phyloP scores from a whole-genome alignment of 2,113 vertebrate species.

The Podarcis raffonei region DNA sequence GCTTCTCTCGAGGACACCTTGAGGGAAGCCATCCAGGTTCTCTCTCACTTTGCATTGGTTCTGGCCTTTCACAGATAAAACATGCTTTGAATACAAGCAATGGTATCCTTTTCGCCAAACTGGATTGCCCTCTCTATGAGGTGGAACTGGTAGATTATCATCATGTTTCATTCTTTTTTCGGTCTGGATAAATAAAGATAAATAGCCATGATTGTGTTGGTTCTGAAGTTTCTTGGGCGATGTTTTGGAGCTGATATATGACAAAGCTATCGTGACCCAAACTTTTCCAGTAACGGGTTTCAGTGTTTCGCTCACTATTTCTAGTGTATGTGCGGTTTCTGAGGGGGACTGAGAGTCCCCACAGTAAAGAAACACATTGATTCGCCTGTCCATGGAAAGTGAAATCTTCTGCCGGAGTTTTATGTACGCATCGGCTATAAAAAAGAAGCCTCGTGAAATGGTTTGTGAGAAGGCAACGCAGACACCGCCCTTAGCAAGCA shows the following conservation, averaged over 20 bases:
- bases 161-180: neutral
- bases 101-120: neutral
- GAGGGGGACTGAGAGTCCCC: neutral
- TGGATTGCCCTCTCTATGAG: too few species aligned
- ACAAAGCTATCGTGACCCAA: neutral
- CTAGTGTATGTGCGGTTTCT: fast-evolving
- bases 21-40: neutral
- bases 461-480: too few species aligned
- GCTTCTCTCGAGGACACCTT: neutral
- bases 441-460: too few species aligned
- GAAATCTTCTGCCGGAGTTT: too few species aligned
- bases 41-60: neutral
- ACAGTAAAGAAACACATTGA: neutral
- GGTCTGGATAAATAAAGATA: neutral
- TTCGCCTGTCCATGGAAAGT: neutral
- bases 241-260: neutral
- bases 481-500: too few species aligned
- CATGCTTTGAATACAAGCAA: neutral
- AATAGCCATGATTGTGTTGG: neutral
- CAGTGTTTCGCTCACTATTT: neutral
- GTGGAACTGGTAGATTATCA: neutral
- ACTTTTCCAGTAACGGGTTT: neutral
- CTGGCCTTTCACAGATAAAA: neutral
- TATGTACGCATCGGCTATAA: too few species aligned
- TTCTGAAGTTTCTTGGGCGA: neutral